Evolutionary conservation across 2,113 vertebrate species (phyloP).

Genomic region (Nothobranchius kuhntae): DNA sequence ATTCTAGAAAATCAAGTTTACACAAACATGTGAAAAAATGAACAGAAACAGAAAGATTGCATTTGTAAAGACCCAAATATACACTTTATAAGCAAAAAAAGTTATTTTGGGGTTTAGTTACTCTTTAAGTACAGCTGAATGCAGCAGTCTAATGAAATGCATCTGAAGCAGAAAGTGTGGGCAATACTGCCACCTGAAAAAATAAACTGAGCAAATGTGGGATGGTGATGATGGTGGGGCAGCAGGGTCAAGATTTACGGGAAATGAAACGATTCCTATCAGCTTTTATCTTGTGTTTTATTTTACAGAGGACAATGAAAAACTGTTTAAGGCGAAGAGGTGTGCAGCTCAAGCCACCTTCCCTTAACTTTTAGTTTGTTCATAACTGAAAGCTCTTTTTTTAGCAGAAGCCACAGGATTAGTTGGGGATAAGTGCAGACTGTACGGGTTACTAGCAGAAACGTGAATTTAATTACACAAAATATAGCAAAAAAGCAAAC

Average conservation of each 20-base stretch:
- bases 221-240: conserved; percentile 37
- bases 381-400: conserved; percentile 39
- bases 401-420: conserved; percentile 50
- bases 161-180: conserved; percentile 88
- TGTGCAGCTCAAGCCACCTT: conserved; percentile 35
- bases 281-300: conserved; percentile 47
- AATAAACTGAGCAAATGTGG: conserved; percentile 83
- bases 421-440: conserved; percentile 60
- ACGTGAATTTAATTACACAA: conserved; percentile 62
- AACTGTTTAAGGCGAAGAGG: conserved; percentile 45
- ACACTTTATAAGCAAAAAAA: too few species aligned
- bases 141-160: conserved; percentile 93
- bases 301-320: conserved; percentile 79
- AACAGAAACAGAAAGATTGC: too few species aligned
- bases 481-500: conserved; percentile 59
- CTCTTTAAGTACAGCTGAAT: conserved; percentile 73
- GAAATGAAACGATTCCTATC: conserved; percentile 65
- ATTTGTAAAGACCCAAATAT: too few species aligned
- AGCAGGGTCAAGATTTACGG: conserved; percentile 57
- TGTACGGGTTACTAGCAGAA: conserved; percentile 36
- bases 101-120: too few species aligned
- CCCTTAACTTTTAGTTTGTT: conserved; percentile 28
- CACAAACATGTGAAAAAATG: too few species aligned
- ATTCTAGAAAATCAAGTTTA: too few species aligned
- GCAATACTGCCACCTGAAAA: conserved; percentile 91